Evolutionary conservation across 2,888 invertebrate species (phyloP).

Genomic region (Drosophila siamana): DNA sequence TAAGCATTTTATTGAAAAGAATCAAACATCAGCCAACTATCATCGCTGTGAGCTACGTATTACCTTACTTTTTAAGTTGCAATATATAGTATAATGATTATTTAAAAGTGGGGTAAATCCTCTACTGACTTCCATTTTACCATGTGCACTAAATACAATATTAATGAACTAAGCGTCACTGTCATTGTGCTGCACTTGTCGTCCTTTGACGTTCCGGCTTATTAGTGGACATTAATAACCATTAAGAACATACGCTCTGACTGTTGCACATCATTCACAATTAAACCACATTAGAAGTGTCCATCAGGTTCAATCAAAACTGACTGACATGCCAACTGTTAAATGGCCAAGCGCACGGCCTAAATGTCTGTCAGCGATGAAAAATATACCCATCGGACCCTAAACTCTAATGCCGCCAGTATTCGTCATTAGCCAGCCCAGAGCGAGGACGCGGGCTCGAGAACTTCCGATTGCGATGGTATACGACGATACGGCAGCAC

Average conservation of each 20-base stretch:
- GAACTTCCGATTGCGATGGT: conserved; percentile 39
- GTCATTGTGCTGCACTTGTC: conserved; percentile 20
- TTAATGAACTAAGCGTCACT: conserved; percentile 25
- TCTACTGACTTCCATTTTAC: no score
- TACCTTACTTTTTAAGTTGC: no score
- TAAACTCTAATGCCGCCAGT: conserved; percentile 21
- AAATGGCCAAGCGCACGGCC: conserved; percentile 40
- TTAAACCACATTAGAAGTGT: conserved; percentile 72
- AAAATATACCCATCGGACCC: conserved; percentile 33
- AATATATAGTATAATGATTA: no score
- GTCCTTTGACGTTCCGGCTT: no score
- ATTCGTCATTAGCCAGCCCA: conserved; percentile 60
- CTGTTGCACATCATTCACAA: conserved; percentile 72
- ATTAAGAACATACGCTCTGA: conserved; percentile 45
- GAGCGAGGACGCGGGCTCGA: conserved; percentile 25
- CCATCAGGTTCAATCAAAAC: conserved; percentile 79
- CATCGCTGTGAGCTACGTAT: no score
- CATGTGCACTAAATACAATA: no score
- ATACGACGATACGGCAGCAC: conserved; percentile 12
- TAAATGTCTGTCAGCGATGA: conserved; percentile 28
- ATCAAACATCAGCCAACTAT: no score
- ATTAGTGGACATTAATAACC: conserved; percentile 65
- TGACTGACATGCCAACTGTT: conserved; percentile 69
- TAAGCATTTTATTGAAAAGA: no score
- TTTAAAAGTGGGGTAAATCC: no score